Evolutionary conservation across 2,888 invertebrate genomes (phyloP).

Genomic region (Oligia latruncula): DNA sequence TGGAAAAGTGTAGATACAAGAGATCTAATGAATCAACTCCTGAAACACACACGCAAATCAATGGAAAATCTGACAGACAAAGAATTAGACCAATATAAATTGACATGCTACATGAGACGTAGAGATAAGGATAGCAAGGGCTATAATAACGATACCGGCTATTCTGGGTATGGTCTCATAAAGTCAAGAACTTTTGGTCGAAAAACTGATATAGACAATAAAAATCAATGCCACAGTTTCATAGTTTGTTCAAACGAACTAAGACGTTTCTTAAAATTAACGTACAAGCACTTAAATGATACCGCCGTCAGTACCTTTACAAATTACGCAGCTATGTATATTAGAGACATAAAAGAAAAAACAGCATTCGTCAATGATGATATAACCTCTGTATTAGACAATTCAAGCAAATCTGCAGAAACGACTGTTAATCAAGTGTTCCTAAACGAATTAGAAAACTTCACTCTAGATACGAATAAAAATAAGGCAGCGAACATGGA

Average conservation of each 20-base stretch:
- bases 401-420: conserved; percentile 63
- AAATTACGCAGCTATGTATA: conserved; percentile 81
- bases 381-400: conserved; percentile 67
- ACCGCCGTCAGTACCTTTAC: conserved; percentile 73
- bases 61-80: conserved; percentile 54
- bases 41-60: conserved; percentile 25
- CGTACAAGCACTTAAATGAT: conserved; percentile 75
- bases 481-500: conserved; percentile 69
- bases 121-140: neutral
- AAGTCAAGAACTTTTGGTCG: conserved; percentile 4
- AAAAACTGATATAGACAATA: conserved; percentile 21
- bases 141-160: neutral
- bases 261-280: conserved; percentile 70
- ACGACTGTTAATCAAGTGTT: conserved; percentile 68
- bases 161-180: neutral
- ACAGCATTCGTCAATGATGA: conserved; percentile 65
- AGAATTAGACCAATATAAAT: conserved; percentile 12
- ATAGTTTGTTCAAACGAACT: conserved; percentile 79
- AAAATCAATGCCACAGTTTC: conserved; percentile 68
- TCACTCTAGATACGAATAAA: conserved; percentile 72
- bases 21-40: conserved; percentile 3
- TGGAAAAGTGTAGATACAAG: conserved; percentile 62
- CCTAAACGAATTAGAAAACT: conserved; percentile 62
- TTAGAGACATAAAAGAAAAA: conserved; percentile 73
- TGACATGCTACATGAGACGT: conserved; percentile 11